Percentiles rank a stretch among this genome's conserved stretches.
phyloP scores from a whole-genome alignment of 1,140 invertebrate species.

The Zaprionus davidi region DNA sequence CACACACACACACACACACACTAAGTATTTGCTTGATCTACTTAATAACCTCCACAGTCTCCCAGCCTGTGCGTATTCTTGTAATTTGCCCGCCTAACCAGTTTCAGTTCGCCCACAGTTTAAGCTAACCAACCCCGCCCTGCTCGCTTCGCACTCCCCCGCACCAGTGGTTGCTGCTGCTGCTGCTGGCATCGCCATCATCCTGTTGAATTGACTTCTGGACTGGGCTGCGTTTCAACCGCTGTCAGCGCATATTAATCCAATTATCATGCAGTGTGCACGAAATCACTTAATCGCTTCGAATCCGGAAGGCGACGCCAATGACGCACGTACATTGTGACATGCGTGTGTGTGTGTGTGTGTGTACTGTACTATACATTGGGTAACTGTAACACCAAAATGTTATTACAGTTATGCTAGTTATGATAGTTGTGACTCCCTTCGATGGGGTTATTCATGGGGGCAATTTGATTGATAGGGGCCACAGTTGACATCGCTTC shows the following conservation, averaged over 20 bases:
- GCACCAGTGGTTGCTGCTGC: not conserved
- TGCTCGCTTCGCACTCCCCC: not conserved
- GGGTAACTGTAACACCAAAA: constrained; percentile 28
- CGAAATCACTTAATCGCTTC: constrained; percentile 80
- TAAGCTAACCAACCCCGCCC: constrained; percentile 7
- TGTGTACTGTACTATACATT: constrained; percentile 1
- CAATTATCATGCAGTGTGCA: constrained; percentile 81
- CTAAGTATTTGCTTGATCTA: constrained; percentile 29
- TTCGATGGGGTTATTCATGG: constrained; percentile 15
- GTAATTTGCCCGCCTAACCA: constrained; percentile 43
- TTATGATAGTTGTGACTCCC: constrained; percentile 28
- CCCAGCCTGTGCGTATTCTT: constrained; percentile 6
- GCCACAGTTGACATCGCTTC: not conserved
- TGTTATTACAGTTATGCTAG: constrained; percentile 34
- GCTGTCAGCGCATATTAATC: constrained; percentile 83
- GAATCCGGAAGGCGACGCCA: constrained; percentile 57
- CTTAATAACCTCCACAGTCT: constrained; percentile 43
- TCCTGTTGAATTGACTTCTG: constrained; percentile 42
- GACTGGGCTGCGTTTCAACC: constrained; percentile 40
- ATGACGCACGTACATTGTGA: constrained; percentile 12
- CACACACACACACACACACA: not conserved
- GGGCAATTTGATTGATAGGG: constrained; percentile 29
- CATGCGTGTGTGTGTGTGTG: not conserved
- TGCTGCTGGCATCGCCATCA: constrained; percentile 56
- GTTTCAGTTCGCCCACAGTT: constrained; percentile 26